A percentile compares a stretch with the other conserved stretches of the same genome.
Evolutionary conservation across 2,888 invertebrate genomes (phyloP).

Genomic region (Spilosoma lubricipeda): DNA sequence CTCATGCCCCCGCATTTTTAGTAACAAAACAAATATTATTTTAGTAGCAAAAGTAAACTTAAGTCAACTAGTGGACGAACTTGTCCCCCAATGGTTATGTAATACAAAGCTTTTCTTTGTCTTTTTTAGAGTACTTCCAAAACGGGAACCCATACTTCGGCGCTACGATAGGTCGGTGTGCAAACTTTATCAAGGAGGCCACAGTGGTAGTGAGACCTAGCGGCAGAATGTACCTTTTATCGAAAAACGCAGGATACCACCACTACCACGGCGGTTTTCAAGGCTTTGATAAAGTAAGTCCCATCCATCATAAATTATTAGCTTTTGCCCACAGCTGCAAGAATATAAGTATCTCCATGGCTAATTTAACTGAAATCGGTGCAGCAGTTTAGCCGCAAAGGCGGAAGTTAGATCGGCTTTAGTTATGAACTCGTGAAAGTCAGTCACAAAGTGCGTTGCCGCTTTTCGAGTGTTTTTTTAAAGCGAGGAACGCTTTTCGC

Average conservation of each 20-base stretch:
- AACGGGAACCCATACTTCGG: conserved; percentile 94
- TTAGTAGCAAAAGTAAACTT: too few species aligned
- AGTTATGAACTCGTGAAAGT: too few species aligned
- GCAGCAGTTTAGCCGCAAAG: too few species aligned
- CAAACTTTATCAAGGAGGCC: conserved; percentile 92
- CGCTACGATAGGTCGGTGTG: conserved; percentile 94
- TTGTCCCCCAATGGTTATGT: neutral
- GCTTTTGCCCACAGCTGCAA: too few species aligned
- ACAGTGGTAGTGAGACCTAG: conserved; percentile 88
- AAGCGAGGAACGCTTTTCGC: too few species aligned
- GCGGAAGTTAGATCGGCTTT: too few species aligned
- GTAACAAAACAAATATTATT: too few species aligned
- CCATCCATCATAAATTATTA: neutral
- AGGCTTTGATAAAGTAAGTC: conserved; percentile 91
- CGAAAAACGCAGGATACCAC: conserved; percentile 89
- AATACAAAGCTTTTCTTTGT: neutral
- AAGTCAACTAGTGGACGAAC: neutral
- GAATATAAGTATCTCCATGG: too few species aligned
- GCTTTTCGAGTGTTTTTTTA: too few species aligned
- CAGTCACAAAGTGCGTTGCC: too few species aligned
- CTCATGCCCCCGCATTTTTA: too few species aligned
- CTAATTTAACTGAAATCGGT: too few species aligned
- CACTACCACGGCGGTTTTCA: conserved; percentile 94
- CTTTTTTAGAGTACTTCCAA: conserved; percentile 87
- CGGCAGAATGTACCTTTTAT: conserved; percentile 89